phyloP scores from a whole-genome alignment of 1,140 invertebrate genomes.

The Drosophila auraria region DNA sequence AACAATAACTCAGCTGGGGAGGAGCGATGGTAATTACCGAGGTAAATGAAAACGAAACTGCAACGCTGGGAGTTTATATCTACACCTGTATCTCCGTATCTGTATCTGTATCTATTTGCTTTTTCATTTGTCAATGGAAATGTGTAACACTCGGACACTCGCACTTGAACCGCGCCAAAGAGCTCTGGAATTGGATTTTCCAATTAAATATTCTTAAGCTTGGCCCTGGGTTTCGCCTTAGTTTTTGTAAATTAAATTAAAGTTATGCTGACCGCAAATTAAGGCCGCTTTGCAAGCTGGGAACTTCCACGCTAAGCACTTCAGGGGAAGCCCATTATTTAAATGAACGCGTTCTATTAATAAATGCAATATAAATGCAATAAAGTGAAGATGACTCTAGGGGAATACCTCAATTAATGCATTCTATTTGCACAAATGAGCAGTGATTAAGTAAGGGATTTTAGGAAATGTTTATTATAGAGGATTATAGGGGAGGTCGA shows the following conservation, averaged over 20 bases:
- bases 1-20: conserved; percentile 13
- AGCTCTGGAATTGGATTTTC: too few relatives aligned
- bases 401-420: not conserved
- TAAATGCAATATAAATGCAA: conserved; percentile 18
- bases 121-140: conserved; percentile 16
- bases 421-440: not conserved
- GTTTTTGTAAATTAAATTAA: conserved; percentile 9
- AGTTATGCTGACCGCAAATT: conserved; percentile 34
- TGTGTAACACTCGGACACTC: conserved; percentile 3
- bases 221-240: conserved; percentile 8
- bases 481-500: too few relatives aligned
- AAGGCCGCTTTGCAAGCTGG: conserved; percentile 7
- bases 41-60: conserved; percentile 46
- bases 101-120: conserved; percentile 26
- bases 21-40: conserved; percentile 7
- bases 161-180: too few relatives aligned
- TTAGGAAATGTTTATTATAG: too few relatives aligned
- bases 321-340: conserved; percentile 8
- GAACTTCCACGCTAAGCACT: not conserved
- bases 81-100: not conserved
- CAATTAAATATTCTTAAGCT: not conserved
- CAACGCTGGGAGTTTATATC: conserved; percentile 5
- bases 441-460: too few relatives aligned
- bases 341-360: conserved; percentile 8
- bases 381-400: not conserved